Percentiles rank a stretch among this genome's conserved stretches.
Evolutionary conservation across 2,888 invertebrate species (phyloP).

Genomic region (Scaptomyza polygonia): DNA sequence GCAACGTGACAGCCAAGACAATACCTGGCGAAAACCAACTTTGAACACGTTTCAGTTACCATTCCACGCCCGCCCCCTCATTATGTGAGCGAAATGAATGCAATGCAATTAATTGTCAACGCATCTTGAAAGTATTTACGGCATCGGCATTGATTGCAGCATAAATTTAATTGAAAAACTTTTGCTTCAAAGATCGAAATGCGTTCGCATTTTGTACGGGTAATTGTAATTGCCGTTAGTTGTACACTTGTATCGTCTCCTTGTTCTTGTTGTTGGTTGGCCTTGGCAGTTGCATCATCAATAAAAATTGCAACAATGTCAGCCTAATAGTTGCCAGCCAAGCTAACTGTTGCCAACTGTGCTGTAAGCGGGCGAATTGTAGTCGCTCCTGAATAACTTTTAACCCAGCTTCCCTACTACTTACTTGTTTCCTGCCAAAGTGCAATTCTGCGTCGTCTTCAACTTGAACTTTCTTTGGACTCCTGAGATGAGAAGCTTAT

Average conservation of each 20-base stretch:
- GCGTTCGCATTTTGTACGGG: conserved; percentile 14
- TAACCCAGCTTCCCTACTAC: background rate
- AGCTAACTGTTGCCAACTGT: conserved; percentile 2
- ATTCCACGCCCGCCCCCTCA: conserved; percentile 35
- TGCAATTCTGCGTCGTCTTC: conserved; percentile 68
- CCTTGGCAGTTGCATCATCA: conserved; percentile 54
- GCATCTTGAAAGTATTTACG: conserved; percentile 53
- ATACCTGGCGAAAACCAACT: conserved; percentile 52
- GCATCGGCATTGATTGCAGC: conserved; percentile 53
- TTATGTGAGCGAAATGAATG: conserved; percentile 51
- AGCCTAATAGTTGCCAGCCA: conserved; percentile 44
- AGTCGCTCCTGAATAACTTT: conserved; percentile 54
- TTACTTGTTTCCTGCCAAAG: conserved; percentile 54
- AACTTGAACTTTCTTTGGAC: conserved; percentile 54
- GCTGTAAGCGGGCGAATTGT: background rate
- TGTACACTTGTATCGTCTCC: conserved; percentile 15
- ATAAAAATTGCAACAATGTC: conserved; percentile 64
- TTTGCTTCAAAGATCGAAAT: conserved; percentile 40
- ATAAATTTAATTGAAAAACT: conserved; percentile 69
- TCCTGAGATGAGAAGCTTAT: conserved; percentile 5
- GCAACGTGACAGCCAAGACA: conserved; percentile 48
- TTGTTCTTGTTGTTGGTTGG: conserved; percentile 32
- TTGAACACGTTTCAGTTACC: conserved; percentile 61
- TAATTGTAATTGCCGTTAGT: conserved; percentile 48
- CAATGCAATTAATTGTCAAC: conserved; percentile 71